These are phyloP conservation scores for Bimastos eiseni DNA, from an alignment of 2,888 invertebrate genomes.

Conservation along the genomic window DNA sequence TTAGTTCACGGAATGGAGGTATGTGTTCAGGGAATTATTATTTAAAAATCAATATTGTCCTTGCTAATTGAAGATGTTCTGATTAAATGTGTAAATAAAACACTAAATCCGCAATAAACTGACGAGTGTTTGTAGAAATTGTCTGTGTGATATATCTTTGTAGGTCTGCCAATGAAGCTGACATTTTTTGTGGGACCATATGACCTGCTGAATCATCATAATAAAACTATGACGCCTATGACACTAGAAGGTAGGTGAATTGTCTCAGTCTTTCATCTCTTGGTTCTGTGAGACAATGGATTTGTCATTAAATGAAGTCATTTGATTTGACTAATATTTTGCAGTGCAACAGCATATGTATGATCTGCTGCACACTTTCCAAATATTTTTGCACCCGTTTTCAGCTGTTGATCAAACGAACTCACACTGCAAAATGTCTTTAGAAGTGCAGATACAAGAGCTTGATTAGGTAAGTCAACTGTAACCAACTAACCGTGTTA, in stretches of 20 bases:
- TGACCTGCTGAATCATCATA: constrained; percentile 79
- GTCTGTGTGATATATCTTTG: constrained; percentile 42
- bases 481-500: too few relatives aligned
- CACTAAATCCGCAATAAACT: too few relatives aligned
- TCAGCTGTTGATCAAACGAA: neutral
- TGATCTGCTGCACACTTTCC: neutral
- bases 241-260: constrained; percentile 70
- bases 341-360: neutral
- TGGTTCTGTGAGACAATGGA: neutral
- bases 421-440: neutral
- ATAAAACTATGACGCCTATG: constrained; percentile 74
- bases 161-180: constrained; percentile 87
- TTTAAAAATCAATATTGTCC: too few relatives aligned
- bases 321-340: neutral
- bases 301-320: too few relatives aligned
- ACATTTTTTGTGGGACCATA: constrained; percentile 93
- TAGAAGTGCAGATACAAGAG: too few relatives aligned
- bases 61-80: neutral
- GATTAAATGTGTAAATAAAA: neutral
- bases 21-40: neutral
- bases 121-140: neutral
- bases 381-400: neutral
- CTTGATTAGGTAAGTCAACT: too few relatives aligned
- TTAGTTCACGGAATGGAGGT: constrained; percentile 18
- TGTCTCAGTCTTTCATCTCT: too few relatives aligned